Conservation (phyloP, 2,888 invertebrate genomes). For the Ectemnius continuus region DNA sequence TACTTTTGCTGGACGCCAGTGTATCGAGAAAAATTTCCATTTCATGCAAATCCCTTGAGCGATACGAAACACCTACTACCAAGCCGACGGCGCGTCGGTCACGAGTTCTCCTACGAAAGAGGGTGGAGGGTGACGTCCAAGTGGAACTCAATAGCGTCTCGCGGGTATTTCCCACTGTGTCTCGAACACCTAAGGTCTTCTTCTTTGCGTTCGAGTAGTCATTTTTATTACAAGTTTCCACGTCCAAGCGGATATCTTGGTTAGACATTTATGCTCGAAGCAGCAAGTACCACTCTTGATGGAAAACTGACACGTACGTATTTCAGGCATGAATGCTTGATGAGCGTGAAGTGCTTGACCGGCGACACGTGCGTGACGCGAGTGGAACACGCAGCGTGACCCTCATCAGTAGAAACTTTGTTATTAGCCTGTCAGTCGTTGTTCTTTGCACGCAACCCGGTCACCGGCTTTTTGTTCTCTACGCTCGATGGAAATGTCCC, state of each 20-base stretch:
- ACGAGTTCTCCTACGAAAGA: constrained; percentile 28
- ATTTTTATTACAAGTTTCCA: too few relatives aligned
- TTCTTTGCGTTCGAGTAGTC: too few relatives aligned
- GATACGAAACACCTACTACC: constrained; percentile 39
- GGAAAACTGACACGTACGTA: constrained; percentile 22
- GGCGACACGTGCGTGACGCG: too few relatives aligned
- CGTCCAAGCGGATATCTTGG: too few relatives aligned
- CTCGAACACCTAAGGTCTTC: too few relatives aligned
- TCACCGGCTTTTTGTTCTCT: neutral
- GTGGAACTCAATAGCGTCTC: constrained; percentile 18
- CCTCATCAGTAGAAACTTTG: too few relatives aligned
- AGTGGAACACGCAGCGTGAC: too few relatives aligned
- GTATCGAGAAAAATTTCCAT: constrained; percentile 66
- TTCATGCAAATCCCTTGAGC: constrained; percentile 61
- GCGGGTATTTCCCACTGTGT: too few relatives aligned
- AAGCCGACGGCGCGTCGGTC: constrained; percentile 27
- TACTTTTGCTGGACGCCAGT: constrained; percentile 11
- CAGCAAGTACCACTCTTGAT: constrained; percentile 23
- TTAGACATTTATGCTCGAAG: too few relatives aligned
- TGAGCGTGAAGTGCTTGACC: too few relatives aligned
- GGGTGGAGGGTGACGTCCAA: constrained; percentile 31
- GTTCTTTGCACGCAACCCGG: neutral
- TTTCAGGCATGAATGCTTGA: too few relatives aligned
- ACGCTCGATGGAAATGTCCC: neutral
- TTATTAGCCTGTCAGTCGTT: neutral